A percentile compares a stretch with the other conserved stretches of the same genome.
phyloP scores from a whole-genome alignment of 2,113 vertebrate genomes.

The Phaetusa simplex region DNA sequence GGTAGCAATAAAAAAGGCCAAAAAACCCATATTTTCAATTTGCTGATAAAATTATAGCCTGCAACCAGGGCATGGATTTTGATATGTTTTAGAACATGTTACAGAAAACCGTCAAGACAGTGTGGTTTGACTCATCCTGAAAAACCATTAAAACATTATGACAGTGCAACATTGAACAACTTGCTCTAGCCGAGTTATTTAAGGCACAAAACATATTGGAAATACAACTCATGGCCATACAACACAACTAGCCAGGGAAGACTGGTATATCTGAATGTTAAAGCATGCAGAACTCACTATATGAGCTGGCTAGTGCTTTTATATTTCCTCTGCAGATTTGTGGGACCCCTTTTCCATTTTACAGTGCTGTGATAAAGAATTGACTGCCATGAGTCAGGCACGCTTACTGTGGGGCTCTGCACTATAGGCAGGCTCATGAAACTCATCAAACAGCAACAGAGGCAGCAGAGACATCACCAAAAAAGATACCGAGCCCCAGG shows the following conservation, averaged over 20 bases:
- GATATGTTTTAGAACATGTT: neutral
- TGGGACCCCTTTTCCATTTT: neutral
- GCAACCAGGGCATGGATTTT: neutral
- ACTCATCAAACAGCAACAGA: neutral
- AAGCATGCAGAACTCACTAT: neutral
- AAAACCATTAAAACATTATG: neutral
- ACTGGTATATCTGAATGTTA: neutral
- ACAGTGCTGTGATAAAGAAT: neutral
- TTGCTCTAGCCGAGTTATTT: neutral
- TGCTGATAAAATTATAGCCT: neutral
- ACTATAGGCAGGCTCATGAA: neutral
- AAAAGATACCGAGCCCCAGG: neutral
- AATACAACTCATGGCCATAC: neutral
- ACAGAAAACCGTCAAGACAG: neutral
- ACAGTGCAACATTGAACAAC: neutral
- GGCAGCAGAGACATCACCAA: neutral
- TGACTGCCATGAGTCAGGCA: neutral
- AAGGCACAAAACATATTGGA: neutral
- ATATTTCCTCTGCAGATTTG: neutral
- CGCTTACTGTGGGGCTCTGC: neutral
- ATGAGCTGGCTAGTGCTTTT: neutral
- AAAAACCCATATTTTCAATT: neutral
- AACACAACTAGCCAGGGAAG: neutral
- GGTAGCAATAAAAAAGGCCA: neutral
- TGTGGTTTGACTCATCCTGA: neutral